Percentiles rank a stretch among this genome's conserved stretches.
Evolutionary conservation across 2,888 invertebrate species (phyloP).

Genomic region (Neoitamus cyanurus): DNA sequence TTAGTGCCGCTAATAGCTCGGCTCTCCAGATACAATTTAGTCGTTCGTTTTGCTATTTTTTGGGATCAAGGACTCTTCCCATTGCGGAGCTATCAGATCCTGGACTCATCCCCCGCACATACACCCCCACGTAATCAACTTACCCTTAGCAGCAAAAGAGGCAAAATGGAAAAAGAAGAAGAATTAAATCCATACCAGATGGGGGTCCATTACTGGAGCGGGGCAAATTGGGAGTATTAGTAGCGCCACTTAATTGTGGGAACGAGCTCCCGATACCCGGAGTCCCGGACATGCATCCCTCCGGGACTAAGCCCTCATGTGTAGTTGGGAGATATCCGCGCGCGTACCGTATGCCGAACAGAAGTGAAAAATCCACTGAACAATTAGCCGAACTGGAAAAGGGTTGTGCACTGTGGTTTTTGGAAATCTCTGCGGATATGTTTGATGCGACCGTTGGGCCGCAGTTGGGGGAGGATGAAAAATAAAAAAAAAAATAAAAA

Average conservation of each 20-base stretch:
- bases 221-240: conserved; percentile 42
- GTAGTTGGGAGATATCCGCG: background rate
- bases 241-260: conserved; percentile 43
- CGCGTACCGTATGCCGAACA: conserved; percentile 1
- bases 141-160: conserved; percentile 26
- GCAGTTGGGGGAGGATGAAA: background rate
- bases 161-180: background rate
- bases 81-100: conserved; percentile 21
- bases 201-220: conserved; percentile 11
- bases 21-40: conserved; percentile 39
- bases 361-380: conserved; percentile 46
- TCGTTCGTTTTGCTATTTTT: conserved; percentile 38
- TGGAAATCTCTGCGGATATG: conserved; percentile 41
- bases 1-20: conserved; percentile 44
- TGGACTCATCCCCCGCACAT: background rate
- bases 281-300: background rate
- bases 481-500: background rate
- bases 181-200: conserved; percentile 14
- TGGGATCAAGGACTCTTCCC: conserved; percentile 39
- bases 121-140: conserved; percentile 26
- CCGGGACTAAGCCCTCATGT: conserved; percentile 15
- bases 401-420: conserved; percentile 43
- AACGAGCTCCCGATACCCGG: background rate
- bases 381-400: conserved; percentile 35
- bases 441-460: conserved; percentile 22